These are phyloP conservation scores for Ganaspis brasiliensis DNA, from an alignment of 2,888 invertebrate genomes.

Conservation along the genomic window DNA sequence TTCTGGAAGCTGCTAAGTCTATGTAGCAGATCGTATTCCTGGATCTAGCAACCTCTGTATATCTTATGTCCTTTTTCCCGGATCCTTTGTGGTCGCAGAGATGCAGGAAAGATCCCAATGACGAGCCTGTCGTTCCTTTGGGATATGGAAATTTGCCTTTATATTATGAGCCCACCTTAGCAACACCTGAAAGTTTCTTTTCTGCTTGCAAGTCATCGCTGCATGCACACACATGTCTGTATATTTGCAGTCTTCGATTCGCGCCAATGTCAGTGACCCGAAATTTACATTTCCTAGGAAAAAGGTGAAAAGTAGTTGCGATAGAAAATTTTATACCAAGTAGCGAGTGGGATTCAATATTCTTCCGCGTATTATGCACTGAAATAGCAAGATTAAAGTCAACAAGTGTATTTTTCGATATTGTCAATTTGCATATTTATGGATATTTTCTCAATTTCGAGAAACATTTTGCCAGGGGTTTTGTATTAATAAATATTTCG, in stretches of 20 bases:
- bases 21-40: not conserved
- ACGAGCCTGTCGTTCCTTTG: conserved; percentile 21
- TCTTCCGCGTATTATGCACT: not conserved
- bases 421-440: no score
- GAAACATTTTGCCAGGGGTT: no score
- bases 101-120: conserved; percentile 38
- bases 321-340: conserved; percentile 11
- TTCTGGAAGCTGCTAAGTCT: conserved; percentile 11
- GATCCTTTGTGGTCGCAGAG: conserved; percentile 5
- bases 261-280: conserved; percentile 66
- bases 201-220: not conserved
- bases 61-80: conserved; percentile 25
- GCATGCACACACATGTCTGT: not conserved
- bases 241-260: conserved; percentile 12
- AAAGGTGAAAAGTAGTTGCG: conserved; percentile 57
- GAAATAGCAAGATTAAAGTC: not conserved
- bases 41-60: conserved; percentile 5
- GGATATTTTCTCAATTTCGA: no score
- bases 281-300: conserved; percentile 70
- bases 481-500: no score
- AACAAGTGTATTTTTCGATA: not conserved
- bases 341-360: conserved; percentile 6
- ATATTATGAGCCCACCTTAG: conserved; percentile 4
- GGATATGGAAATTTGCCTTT: conserved; percentile 35
- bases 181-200: conserved; percentile 21